Conservation (phyloP, 2,888 invertebrate species). For the Epirrita christyi region DNA sequence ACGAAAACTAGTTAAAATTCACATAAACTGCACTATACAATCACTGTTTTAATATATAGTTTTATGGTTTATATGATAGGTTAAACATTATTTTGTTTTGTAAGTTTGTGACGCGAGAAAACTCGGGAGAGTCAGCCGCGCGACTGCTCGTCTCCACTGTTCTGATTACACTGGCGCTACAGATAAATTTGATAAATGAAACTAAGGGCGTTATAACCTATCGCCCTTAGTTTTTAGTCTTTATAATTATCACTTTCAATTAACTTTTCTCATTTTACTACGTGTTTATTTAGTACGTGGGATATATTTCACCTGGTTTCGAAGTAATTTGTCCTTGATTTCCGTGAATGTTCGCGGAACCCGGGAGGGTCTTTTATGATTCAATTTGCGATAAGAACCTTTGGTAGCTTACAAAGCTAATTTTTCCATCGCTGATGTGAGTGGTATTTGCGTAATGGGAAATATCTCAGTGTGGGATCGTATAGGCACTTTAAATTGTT, state of each 20-base stretch:
- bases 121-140: slow-evolving; percentile 43
- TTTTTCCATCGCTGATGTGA: slow-evolving; percentile 31
- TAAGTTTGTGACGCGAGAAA: slow-evolving; percentile 44
- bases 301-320: slow-evolving; percentile 8
- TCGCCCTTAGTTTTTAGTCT: not conserved
- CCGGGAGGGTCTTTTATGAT: slow-evolving; percentile 37
- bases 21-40: slow-evolving; percentile 31
- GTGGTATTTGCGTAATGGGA: slow-evolving; percentile 27
- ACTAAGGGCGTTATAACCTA: not conserved
- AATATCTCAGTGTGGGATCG: slow-evolving; percentile 3
- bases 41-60: slow-evolving; percentile 18
- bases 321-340: slow-evolving; percentile 17
- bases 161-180: slow-evolving; percentile 55
- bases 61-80: slow-evolving; percentile 26
- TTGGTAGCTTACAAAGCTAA: slow-evolving; percentile 27
- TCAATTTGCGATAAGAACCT: slow-evolving; percentile 43
- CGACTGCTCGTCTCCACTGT: slow-evolving; percentile 48
- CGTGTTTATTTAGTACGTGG: not conserved
- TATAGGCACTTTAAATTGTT: slow-evolving; percentile 1
- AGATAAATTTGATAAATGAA: slow-evolving; percentile 15
- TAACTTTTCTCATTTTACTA: not conserved
- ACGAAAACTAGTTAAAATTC: slow-evolving; percentile 20
- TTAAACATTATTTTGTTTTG: slow-evolving; percentile 33
- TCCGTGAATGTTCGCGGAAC: slow-evolving; percentile 24
- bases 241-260: not conserved